phyloP scores from a whole-genome alignment of 2,888 invertebrate genomes.

The Dryococelus australis region DNA sequence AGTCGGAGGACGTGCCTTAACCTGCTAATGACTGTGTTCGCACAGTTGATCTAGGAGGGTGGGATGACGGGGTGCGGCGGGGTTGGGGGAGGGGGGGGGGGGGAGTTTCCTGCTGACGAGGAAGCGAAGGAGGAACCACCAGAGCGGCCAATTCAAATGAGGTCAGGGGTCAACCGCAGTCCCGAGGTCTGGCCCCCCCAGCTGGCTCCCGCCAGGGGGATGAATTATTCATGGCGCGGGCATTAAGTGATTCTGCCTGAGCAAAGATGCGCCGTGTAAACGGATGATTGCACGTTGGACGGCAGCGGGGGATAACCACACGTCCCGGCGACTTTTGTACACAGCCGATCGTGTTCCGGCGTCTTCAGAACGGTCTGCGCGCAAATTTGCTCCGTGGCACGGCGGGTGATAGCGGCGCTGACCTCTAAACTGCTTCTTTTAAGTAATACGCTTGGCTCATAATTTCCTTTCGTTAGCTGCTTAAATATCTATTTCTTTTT shows the following conservation, averaged over 20 bases:
- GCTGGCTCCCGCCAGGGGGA: not conserved
- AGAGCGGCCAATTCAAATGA: not conserved
- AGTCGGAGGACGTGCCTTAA: not conserved
- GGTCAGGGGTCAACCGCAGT: not conserved
- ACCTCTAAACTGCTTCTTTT: not conserved
- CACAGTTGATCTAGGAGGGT: not conserved
- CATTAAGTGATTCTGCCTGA: slow-evolving; percentile 10
- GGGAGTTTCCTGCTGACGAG: not conserved
- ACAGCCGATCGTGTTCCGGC: not conserved
- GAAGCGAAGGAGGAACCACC: not conserved
- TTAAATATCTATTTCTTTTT: not conserved
- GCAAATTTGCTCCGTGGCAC: not conserved
- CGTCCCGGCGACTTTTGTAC: not conserved
- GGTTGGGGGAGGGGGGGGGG: not conserved
- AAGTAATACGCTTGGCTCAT: not conserved
- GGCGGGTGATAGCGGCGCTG: not conserved
- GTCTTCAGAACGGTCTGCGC: not conserved
- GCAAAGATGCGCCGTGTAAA: not conserved
- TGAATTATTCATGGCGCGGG: not conserved
- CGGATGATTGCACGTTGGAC: not conserved
- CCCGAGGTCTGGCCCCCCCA: not conserved
- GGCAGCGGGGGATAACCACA: too few species aligned
- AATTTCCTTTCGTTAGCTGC: not conserved
- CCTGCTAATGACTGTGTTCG: not conserved
- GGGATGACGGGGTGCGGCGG: not conserved